Evolutionary conservation across 2,797 vertebrate species (phyloP).

Genomic region (Macropodus opercularis): DNA sequence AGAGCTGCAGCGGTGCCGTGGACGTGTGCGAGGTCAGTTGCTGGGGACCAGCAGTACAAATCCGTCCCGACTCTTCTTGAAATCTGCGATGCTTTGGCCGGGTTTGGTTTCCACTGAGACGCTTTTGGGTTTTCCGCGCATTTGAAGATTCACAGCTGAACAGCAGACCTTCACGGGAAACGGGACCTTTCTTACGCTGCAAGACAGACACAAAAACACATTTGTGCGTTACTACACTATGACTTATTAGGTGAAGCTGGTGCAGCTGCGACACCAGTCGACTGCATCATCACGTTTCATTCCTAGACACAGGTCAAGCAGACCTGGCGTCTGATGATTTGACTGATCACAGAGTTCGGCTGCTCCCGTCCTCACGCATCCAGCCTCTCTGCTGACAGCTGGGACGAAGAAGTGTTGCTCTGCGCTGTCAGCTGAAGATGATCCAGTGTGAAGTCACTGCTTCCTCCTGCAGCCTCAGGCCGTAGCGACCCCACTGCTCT

Average conservation of each 20-base stretch:
- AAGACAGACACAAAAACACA: slow-evolving; percentile 40
- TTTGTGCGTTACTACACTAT: neutral
- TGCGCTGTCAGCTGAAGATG: slow-evolving; percentile 66
- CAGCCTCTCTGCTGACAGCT: slow-evolving; percentile 48
- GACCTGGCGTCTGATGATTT: too few species aligned
- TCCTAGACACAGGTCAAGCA: too few species aligned
- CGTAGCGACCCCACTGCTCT: neutral
- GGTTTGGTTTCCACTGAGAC: slow-evolving; percentile 74
- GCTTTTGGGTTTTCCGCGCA: slow-evolving; percentile 78
- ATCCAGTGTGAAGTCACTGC: slow-evolving; percentile 49
- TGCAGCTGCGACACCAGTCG: too few species aligned
- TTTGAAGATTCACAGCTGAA: slow-evolving; percentile 71
- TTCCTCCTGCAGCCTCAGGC: slow-evolving; percentile 35
- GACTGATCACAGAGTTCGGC: slow-evolving; percentile 12
- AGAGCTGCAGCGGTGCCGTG: too few species aligned
- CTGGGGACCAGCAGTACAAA: slow-evolving; percentile 77
- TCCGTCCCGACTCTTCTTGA: slow-evolving; percentile 80
- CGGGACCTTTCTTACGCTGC: slow-evolving; percentile 67
- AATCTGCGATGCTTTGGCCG: slow-evolving; percentile 68
- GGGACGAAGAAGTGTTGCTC: slow-evolving; percentile 8
- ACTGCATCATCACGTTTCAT: too few species aligned
- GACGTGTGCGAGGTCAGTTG: slow-evolving; percentile 51
- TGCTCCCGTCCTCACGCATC: slow-evolving; percentile 9
- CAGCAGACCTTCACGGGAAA: slow-evolving; percentile 75
- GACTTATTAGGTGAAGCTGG: too few species aligned